These are phyloP conservation scores for Operophtera brumata DNA, from an alignment of 2,888 invertebrate genomes.

Conservation along the genomic window DNA sequence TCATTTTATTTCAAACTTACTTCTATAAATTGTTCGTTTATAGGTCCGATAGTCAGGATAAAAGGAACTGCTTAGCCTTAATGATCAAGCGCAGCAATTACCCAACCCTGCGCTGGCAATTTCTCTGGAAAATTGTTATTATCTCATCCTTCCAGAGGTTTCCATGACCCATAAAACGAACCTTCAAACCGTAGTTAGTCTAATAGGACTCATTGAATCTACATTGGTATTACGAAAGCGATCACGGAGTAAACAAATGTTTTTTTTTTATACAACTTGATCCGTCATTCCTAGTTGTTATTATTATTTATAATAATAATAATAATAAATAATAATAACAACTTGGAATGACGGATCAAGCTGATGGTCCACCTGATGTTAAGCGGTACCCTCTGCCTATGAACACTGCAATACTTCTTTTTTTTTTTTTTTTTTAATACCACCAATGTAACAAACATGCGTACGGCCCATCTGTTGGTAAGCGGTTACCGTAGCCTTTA, in stretches of 20 bases:
- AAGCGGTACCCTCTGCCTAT: too few species aligned
- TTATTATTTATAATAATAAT: too few species aligned
- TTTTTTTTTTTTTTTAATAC: too few species aligned
- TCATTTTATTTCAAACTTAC: not conserved
- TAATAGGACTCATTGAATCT: conserved; percentile 43
- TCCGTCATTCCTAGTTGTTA: too few species aligned
- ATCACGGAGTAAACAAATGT: conserved; percentile 48
- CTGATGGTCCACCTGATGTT: too few species aligned
- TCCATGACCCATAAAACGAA: conserved; percentile 33
- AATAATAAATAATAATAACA: too few species aligned
- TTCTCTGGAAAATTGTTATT: conserved; percentile 35
- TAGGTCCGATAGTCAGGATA: conserved; percentile 14
- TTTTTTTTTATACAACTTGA: too few species aligned
- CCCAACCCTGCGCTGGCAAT: conserved; percentile 30
- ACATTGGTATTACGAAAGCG: conserved; percentile 48
- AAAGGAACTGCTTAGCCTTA: conserved; percentile 30
- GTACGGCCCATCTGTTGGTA: too few species aligned
- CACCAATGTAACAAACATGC: too few species aligned
- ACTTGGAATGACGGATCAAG: too few species aligned
- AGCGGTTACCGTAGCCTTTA: too few species aligned
- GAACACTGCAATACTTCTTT: too few species aligned
- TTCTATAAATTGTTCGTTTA: conserved; percentile 1
- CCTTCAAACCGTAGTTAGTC: conserved; percentile 35
- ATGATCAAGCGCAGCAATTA: conserved; percentile 31
- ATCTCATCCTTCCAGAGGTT: conserved; percentile 36